These are phyloP conservation scores for Bellardia bayeri DNA, from an alignment of 2,888 invertebrate genomes.

Conservation along the genomic window DNA sequence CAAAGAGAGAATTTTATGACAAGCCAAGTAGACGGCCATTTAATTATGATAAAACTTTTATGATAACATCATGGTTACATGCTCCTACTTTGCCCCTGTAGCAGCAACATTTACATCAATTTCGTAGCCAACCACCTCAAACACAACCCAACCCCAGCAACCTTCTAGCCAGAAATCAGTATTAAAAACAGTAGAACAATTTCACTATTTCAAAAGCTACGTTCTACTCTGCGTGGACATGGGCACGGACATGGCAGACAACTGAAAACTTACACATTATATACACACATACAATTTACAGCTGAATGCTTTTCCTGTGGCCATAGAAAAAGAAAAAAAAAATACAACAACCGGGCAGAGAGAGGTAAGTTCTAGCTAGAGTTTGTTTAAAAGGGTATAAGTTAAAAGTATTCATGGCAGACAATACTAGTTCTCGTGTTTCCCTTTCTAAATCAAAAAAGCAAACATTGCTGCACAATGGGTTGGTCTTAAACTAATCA, in stretches of 20 bases:
- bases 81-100: background rate
- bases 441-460: no score
- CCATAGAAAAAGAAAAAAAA: background rate
- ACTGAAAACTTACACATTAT: background rate
- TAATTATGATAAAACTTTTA: slow-evolving; percentile 68
- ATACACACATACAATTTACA: slow-evolving; percentile 3
- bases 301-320: background rate
- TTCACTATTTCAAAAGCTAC: background rate
- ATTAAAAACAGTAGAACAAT: background rate
- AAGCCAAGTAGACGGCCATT: slow-evolving; percentile 67
- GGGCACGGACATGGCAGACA: background rate
- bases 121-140: background rate
- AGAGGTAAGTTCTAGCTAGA: background rate
- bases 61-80: slow-evolving; percentile 49
- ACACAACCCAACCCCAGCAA: background rate
- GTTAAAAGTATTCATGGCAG: no score
- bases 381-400: background rate
- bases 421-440: no score
- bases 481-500: no score
- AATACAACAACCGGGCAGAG: background rate
- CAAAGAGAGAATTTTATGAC: slow-evolving; percentile 64
- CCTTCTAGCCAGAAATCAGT: background rate
- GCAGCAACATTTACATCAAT: background rate
- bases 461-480: no score
- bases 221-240: slow-evolving; percentile 1